Conservation (phyloP, 2,888 invertebrate genomes). For the Leucophora obtusa region DNA sequence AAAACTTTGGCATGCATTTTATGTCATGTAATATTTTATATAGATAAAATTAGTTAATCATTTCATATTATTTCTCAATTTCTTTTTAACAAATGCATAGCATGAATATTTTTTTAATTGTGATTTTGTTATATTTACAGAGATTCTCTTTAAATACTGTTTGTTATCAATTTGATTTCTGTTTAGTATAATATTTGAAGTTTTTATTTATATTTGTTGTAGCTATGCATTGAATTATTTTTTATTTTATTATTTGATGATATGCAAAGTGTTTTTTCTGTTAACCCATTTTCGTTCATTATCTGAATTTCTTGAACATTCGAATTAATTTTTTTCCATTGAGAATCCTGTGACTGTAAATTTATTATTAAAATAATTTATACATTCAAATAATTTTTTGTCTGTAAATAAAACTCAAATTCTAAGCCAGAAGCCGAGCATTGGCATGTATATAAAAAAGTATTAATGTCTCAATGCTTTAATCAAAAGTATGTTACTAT, state of each 20-base stretch:
- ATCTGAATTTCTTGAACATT: not conserved
- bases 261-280: conserved; percentile 33
- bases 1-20: conserved; percentile 77
- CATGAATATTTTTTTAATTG: conserved; percentile 14
- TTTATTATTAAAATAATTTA: no score
- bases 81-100: conserved; percentile 49
- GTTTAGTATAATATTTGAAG: not conserved
- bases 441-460: no score
- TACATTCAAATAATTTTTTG: no score
- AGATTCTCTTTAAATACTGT: conserved; percentile 65
- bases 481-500: no score
- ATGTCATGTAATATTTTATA: conserved; percentile 73
- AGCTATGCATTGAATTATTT: conserved; percentile 9
- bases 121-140: conserved; percentile 56
- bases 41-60: conserved; percentile 42
- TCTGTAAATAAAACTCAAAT: no score
- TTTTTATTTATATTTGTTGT: not conserved
- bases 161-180: conserved; percentile 48
- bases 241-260: conserved; percentile 6
- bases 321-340: not conserved
- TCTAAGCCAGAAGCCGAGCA: no score
- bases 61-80: conserved; percentile 16
- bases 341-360: no score
- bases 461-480: no score
- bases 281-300: not conserved